A percentile compares a stretch with the other conserved stretches of the same genome.
phyloP scores from a whole-genome alignment of 2,888 invertebrate species.

The Tenthredo amoena region DNA sequence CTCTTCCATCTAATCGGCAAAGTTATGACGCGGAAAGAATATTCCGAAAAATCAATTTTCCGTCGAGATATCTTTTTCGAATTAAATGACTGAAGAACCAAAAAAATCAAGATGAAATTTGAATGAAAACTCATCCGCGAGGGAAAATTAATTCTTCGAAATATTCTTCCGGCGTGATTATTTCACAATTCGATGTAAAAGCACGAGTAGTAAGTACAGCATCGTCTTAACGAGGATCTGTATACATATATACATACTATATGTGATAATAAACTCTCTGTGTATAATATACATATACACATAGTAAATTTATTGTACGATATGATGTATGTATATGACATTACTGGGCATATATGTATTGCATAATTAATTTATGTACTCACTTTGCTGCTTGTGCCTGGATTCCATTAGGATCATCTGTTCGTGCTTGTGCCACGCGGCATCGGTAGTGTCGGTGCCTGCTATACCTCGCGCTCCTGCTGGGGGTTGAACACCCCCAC shows the following conservation, averaged over 20 bases:
- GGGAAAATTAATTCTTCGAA: too few relatives aligned
- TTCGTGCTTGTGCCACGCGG: constrained; percentile 77
- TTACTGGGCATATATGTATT: neutral
- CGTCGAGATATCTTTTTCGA: too few relatives aligned
- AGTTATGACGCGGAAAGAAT: too few relatives aligned
- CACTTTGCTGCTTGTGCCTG: constrained; percentile 77
- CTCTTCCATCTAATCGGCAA: too few relatives aligned
- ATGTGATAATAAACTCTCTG: neutral
- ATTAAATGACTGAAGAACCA: too few relatives aligned
- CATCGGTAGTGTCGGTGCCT: constrained; percentile 76
- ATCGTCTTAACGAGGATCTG: too few relatives aligned
- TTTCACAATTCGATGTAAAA: too few relatives aligned
- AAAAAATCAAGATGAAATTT: too few relatives aligned
- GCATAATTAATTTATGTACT: constrained; percentile 60
- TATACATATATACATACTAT: neutral
- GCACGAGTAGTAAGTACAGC: too few relatives aligned
- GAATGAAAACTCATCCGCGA: too few relatives aligned
- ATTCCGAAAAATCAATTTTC: too few relatives aligned
- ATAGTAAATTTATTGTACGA: neutral
- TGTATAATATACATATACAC: neutral
- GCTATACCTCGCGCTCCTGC: constrained; percentile 72
- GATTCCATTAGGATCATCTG: constrained; percentile 78
- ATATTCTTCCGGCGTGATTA: too few relatives aligned
- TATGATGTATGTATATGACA: neutral
- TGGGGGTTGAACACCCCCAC: constrained; percentile 74